phyloP scores from a whole-genome alignment of 2,888 invertebrate species.

The Drosophila kambysellisi region DNA sequence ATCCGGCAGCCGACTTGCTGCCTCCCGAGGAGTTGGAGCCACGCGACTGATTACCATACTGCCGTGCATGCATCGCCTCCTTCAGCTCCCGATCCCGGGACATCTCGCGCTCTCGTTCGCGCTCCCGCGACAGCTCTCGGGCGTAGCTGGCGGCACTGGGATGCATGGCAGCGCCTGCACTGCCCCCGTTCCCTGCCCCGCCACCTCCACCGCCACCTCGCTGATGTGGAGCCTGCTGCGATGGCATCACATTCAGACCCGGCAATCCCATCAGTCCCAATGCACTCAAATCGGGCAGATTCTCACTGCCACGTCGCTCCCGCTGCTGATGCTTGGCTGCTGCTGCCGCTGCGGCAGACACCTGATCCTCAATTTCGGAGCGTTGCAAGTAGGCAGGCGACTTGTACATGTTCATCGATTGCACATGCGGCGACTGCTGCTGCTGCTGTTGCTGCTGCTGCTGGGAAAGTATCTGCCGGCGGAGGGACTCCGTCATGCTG shows the following conservation, averaged over 20 bases:
- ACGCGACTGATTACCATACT: conserved; percentile 82
- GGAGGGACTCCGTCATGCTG: conserved; percentile 83
- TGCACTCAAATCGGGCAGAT: conserved; percentile 82
- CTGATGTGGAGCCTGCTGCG: conserved; percentile 52
- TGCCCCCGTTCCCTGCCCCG: conserved; percentile 38
- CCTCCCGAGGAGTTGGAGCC: conserved; percentile 64
- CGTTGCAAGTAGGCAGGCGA: conserved; percentile 83
- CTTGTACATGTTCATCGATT: conserved; percentile 84
- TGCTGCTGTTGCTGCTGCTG: conserved; percentile 76
- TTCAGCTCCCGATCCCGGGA: conserved; percentile 74
- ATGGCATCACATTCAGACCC: conserved; percentile 82
- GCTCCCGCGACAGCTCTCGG: conserved; percentile 63
- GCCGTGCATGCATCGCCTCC: conserved; percentile 80
- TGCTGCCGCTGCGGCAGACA: conserved; percentile 79
- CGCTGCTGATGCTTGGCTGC: conserved; percentile 77
- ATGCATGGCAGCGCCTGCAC: conserved; percentile 67
- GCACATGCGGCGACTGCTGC: conserved; percentile 79
- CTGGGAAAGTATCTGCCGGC: conserved; percentile 83
- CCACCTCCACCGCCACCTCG: conserved; percentile 41
- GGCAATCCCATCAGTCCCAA: conserved; percentile 83
- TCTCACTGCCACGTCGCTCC: conserved; percentile 76
- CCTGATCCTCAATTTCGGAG: conserved; percentile 83
- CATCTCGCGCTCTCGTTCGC: conserved; percentile 70
- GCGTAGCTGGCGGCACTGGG: conserved; percentile 75
- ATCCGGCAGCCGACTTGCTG: conserved; percentile 52